Percentiles rank a stretch among this genome's conserved stretches.
Evolutionary conservation across 2,888 invertebrate species (phyloP).

Genomic region (Brachynemurus nebulosus): DNA sequence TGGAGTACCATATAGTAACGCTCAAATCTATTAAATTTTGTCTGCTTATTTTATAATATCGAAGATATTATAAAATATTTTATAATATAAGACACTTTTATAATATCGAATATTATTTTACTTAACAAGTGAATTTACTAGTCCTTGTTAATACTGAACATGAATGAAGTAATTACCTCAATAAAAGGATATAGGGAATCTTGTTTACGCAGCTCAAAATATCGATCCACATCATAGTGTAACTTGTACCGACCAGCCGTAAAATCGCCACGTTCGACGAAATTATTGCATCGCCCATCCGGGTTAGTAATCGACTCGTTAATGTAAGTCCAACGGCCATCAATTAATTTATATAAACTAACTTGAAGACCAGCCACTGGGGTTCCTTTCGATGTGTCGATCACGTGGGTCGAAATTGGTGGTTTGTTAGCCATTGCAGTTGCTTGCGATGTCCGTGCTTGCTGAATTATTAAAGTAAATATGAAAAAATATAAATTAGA

Average conservation of each 20-base stretch:
- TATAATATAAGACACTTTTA: too few species aligned
- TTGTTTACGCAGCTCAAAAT: conserved; percentile 44
- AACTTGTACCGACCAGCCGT: conserved; percentile 57
- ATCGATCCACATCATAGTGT: conserved; percentile 56
- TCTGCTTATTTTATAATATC: too few species aligned
- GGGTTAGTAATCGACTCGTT: conserved; percentile 46
- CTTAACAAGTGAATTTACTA: too few species aligned
- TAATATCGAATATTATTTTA: too few species aligned
- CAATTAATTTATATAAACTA: conserved; percentile 49
- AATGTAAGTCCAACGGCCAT: conserved; percentile 51
- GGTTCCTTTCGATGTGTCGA: conserved; percentile 54
- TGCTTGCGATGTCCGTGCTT: conserved; percentile 10
- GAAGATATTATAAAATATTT: too few species aligned
- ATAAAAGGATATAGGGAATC: conserved; percentile 62
- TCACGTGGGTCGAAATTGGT: conserved; percentile 58
- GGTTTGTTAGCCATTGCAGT: conserved; percentile 30
- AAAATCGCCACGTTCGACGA: conserved; percentile 44
- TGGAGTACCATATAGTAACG: too few species aligned
- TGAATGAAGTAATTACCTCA: conserved; percentile 48
- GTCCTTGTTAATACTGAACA: too few species aligned
- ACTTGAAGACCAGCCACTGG: conserved; percentile 53
- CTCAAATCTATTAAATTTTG: too few species aligned
- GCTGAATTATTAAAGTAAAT: conserved; percentile 15
- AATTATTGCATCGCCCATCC: conserved; percentile 52
- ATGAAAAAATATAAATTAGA: neutral